Conservation (phyloP, 2,113 vertebrate genomes). For the Setophaga petechia region DNA sequence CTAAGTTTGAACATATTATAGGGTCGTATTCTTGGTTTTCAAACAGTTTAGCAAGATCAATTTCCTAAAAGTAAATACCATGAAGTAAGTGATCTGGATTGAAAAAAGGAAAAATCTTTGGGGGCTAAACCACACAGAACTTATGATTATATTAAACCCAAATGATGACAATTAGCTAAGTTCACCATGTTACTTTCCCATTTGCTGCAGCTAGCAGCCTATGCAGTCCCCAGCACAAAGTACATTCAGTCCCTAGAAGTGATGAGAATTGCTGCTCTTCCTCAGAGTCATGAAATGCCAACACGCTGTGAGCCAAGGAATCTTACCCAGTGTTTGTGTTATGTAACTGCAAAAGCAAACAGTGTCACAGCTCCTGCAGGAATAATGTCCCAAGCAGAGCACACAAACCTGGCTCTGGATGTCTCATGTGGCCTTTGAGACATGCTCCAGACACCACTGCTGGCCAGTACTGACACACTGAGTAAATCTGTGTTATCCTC, state of each 20-base stretch:
- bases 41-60: neutral
- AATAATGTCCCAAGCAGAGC: neutral
- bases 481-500: neutral
- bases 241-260: neutral
- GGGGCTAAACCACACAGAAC: neutral
- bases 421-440: neutral
- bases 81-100: neutral
- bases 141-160: neutral
- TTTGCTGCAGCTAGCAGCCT: neutral
- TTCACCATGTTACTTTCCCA: neutral
- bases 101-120: neutral
- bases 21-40: neutral
- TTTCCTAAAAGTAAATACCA: neutral
- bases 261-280: neutral
- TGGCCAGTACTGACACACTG: neutral
- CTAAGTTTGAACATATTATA: neutral
- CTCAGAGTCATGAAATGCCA: neutral
- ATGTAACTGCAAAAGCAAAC: conserved; percentile 16
- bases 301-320: neutral
- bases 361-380: neutral
- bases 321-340: conserved; percentile 6
- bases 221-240: neutral
- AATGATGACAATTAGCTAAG: neutral
- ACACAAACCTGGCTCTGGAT: neutral
- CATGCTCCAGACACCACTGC: neutral